These are phyloP conservation scores for Sebastes flavidus DNA, from an alignment of 2,797 vertebrate species.

Conservation along the genomic window DNA sequence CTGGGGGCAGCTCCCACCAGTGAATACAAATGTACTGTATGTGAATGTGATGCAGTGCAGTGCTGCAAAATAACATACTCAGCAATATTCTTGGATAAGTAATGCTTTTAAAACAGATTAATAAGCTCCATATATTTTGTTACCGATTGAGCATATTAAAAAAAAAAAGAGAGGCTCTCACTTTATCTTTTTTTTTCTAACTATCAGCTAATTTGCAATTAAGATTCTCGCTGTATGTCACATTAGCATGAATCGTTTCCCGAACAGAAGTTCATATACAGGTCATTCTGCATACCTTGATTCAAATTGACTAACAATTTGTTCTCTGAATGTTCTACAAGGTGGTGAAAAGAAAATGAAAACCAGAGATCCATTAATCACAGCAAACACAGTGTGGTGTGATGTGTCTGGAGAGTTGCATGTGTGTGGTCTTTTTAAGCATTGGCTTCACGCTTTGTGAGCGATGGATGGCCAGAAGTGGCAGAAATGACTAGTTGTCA, in stretches of 20 bases:
- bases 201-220: conserved; percentile 47
- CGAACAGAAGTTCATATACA: conserved; percentile 24
- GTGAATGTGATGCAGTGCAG: conserved; percentile 27
- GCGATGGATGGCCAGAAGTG: conserved; percentile 67
- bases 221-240: conserved; percentile 23
- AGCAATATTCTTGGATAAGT: conserved; percentile 25
- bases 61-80: conserved; percentile 27
- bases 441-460: conserved; percentile 44
- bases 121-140: conserved; percentile 20
- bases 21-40: neutral
- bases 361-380: conserved; percentile 48
- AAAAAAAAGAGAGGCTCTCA: neutral
- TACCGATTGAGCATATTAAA: conserved; percentile 23
- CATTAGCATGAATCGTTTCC: conserved; percentile 45
- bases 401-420: conserved; percentile 12
- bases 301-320: neutral
- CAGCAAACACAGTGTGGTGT: conserved; percentile 1
- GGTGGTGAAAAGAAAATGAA: conserved; percentile 43
- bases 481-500: conserved; percentile 73
- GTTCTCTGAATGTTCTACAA: neutral
- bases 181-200: neutral
- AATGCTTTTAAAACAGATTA: conserved; percentile 41
- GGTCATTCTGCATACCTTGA: neutral
- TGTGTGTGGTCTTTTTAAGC: conserved; percentile 42
- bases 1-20: neutral